Base-by-base conservation (phyloP, 2,113 vertebrate genomes). In the Tachycineta bicolor region DNA sequence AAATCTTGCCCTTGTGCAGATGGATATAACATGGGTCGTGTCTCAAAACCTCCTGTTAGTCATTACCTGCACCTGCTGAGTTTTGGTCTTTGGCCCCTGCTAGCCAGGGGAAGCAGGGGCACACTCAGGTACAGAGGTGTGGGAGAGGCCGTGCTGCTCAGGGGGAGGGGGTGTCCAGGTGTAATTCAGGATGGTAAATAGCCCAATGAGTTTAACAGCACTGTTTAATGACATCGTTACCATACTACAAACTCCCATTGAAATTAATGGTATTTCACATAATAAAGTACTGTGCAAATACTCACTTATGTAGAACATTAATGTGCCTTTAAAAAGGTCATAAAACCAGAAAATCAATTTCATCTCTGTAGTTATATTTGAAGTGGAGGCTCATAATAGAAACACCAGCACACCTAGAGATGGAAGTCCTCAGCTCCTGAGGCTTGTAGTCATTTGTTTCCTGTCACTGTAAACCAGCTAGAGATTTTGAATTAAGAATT, bases 231-330 rank as follows among this genome's bases (percentile, higher is more conserved):
- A 70, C 87, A 80, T 94, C 39, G 22, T 95, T 97, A 95, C 90
- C 75, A 65, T 94, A 94, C 78, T 87, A 95, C 84, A 96, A 94
- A 93, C 89, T 95, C 84, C 78, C 90, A 83, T 58, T 91, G 93
- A 97, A 96, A 96, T 96, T 93, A 97, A 97, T 95, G 75, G 82
- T 70, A 96, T 91, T 96, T 95, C 94, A 96, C 89, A 74, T 95
- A 96, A 90, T 96, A 95, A 96, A 96, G 81, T 87, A 92, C 80
- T 83, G 80, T 95, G 93, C 86, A 91, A 94, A 87, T 94, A 87
- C 58, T 89, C 80, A 77, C 62, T 81, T 95, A 85, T 93, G 78
- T 37, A 74, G 84, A 93, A 85, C 82, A 91, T 88, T 96, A 96
- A 91, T 53, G 50, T 93, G 58, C 84, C 90, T 90, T 93, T 95